Conservation (phyloP, 2,113 vertebrate species). For the Dromaius novaehollandiae region DNA sequence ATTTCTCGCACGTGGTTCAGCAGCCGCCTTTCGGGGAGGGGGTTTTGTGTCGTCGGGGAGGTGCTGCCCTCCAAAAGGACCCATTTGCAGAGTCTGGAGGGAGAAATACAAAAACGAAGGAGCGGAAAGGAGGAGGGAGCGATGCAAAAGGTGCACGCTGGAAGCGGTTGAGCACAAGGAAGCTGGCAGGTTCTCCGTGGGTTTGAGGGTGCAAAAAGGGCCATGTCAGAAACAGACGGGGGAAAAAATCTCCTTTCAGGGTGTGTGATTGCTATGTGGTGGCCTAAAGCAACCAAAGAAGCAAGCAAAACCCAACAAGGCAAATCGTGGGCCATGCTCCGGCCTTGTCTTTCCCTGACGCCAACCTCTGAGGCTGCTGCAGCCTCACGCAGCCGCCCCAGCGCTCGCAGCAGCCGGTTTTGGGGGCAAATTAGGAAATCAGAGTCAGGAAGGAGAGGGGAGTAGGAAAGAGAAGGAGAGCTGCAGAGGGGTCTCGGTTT, state of each 20-base stretch:
- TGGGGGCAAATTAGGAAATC: background rate
- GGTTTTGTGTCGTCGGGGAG: constrained; percentile 26
- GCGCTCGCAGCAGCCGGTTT: too few relatives aligned
- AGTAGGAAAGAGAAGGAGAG: constrained; percentile 44
- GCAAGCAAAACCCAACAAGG: background rate
- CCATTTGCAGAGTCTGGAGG: background rate
- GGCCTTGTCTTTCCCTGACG: too few relatives aligned
- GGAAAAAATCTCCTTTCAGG: background rate
- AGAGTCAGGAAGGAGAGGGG: background rate
- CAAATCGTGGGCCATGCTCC: too few relatives aligned
- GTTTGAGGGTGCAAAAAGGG: background rate
- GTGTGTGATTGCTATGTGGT: background rate
- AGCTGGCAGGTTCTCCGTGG: background rate
- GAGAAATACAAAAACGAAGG: constrained; percentile 24
- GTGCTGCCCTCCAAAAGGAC: constrained; percentile 36
- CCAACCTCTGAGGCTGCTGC: too few relatives aligned
- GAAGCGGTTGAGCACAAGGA: constrained; percentile 20
- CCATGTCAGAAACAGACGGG: background rate
- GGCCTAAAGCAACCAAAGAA: background rate
- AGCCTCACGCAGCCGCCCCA: too few relatives aligned
- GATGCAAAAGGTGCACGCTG: background rate
- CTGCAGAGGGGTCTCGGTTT: background rate
- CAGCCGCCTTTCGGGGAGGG: constrained; percentile 49
- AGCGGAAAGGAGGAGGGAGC: background rate
- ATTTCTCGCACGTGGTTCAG: constrained; percentile 18